Conservation (phyloP, 2,797 vertebrate species). For the Propithecus deckenii region DNA sequence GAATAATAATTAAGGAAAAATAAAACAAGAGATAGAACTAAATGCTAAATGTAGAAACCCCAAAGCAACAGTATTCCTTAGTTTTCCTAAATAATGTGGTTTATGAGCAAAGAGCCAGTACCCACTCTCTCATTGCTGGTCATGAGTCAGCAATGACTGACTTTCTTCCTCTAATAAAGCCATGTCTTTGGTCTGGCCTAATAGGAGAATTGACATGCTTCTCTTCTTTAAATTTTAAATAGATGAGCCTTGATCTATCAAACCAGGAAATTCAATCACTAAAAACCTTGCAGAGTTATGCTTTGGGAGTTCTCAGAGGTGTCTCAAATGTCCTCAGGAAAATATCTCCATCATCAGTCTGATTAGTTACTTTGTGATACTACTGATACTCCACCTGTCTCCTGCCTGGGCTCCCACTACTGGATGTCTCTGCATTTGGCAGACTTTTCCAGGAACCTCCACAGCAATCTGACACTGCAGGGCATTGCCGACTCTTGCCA, state of each 20-base stretch:
- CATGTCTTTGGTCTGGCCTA: neutral
- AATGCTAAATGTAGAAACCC: slow-evolving; percentile 21
- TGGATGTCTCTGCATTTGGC: neutral
- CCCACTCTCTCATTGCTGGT: neutral
- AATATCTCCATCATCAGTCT: neutral
- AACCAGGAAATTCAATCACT: neutral
- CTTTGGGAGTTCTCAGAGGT: neutral
- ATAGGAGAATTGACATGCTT: neutral
- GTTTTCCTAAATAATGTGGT: neutral
- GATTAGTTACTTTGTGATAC: neutral
- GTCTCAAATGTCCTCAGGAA: neutral
- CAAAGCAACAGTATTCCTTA: neutral
- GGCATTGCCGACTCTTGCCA: neutral
- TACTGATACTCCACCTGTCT: neutral
- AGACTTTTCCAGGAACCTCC: neutral
- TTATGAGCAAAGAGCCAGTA: neutral
- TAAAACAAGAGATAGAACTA: neutral
- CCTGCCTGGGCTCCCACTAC: neutral
- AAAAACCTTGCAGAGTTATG: neutral
- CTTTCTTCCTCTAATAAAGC: neutral
- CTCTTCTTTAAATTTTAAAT: slow-evolving; percentile 35
- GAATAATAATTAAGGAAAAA: neutral
- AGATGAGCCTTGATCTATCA: neutral
- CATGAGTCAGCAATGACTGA: slow-evolving; percentile 25
- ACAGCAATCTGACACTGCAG: neutral